Base-by-base conservation (phyloP, 2,797 vertebrate species). In the Coregonus suidteri region DNA sequence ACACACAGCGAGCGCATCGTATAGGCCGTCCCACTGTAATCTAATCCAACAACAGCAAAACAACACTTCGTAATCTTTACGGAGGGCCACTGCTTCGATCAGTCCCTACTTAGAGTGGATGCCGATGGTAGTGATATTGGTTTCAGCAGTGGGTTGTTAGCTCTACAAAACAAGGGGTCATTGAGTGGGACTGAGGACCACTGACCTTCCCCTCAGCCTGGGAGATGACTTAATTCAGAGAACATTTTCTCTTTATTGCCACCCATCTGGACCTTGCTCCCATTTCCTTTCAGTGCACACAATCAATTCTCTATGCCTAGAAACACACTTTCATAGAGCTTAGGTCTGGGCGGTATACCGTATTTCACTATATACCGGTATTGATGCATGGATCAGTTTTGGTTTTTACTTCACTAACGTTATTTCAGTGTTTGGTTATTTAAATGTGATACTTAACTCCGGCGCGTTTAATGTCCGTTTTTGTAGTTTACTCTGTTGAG, bases 161-260 rank as follows among this genome's bases (percentile, higher is more conserved):
- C 77, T 76, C 88, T 89, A 87, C 76, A 85, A 84, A 81, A 92
- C 91, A 92, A 89, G 90, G 90, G 89, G 78, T 86, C 77, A 90
- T 92, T 93, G 91, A 92, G 86, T 65, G n/a, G 68, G 18, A 79
- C 71, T 79, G 84, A 81, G 75, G 88, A 77, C 85, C 75, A 88
- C 91, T 93, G 91, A 90, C 91, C 90, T 87, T 89, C 81, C 87
- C 88, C 85, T 84, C 77, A 85, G 82, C 89, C 80, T 85, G 85
- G 85, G 82, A 87, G 84, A 91, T 94, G 93, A 94, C 94, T 93
- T 94, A 91, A 95, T 93, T 94, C 91, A 88, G 86, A 92, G 88
- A 87, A 90, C 88, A 92, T 77, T 89, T 92, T 85, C 88, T 88
- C 86, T 79, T 79, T 59, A 47, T 47, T 2, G 13, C n/a, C 7